These are phyloP conservation scores for Ctena decussata DNA, from an alignment of 2,888 invertebrate species.

Conservation along the genomic window DNA sequence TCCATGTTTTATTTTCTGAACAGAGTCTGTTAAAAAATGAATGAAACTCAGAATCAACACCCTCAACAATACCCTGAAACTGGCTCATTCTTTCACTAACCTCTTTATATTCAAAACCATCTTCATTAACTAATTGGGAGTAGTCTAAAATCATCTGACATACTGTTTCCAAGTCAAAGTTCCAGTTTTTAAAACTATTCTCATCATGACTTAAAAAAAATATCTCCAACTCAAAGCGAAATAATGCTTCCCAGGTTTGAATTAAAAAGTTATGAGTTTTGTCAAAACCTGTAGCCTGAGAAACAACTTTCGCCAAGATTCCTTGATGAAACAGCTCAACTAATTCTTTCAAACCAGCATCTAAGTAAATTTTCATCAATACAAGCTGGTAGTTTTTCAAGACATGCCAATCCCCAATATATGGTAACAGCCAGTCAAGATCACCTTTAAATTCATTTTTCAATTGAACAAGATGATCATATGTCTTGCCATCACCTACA, in stretches of 20 bases:
- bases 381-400: neutral
- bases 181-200: neutral
- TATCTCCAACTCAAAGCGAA: neutral
- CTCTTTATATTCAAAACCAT: neutral
- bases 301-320: neutral
- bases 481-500: neutral
- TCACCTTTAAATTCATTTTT: neutral
- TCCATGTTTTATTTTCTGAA: neutral
- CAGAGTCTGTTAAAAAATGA: neutral
- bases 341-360: neutral
- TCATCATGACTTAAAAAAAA: neutral
- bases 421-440: neutral
- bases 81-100: neutral
- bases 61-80: neutral
- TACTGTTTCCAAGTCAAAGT: neutral
- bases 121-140: neutral
- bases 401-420: neutral
- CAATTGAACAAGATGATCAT: conserved; percentile 1
- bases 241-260: conserved; percentile 8
- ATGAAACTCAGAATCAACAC: neutral
- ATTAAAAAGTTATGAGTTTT: conserved; percentile 9
- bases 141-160: neutral
- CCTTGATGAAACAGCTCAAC: neutral
- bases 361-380: neutral
- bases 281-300: conserved; percentile 1